Base-by-base conservation (phyloP, 2,113 vertebrate species). In the Malaclemys terrapin region DNA sequence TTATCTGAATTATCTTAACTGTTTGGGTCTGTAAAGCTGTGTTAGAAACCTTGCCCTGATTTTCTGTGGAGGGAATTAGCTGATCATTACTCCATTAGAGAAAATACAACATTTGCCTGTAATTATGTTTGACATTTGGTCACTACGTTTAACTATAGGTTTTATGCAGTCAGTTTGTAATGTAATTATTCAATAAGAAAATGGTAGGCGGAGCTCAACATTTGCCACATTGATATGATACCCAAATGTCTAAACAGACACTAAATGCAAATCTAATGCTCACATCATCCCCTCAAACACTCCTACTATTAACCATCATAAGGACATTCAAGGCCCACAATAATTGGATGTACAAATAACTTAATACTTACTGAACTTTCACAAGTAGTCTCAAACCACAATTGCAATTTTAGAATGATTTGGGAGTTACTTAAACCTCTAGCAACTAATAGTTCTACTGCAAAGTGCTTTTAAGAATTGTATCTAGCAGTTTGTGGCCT, bases 1-100 rank as follows among this genome's bases (percentile, higher is more conserved):
- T 82, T 2, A 92, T 82, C 95, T 93, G 84, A 96, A 96, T 84
- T 91, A 94, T 27, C 88, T 91, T 93, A 80, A 92, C 75, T 65
- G 92, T 93, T 79, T 0, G 31, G 47, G 82, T 65, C 54, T 1
- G 1, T 76, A 76, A 92, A 96, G 75, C 47, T 0, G 5, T 27
- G 17, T 86, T 94, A 90, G 89, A 96, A 97, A 89, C 53, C 79
- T 85, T 93, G 82, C 69, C 92, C 65, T 78, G 0, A 59, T 79
- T 92, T 92, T 95, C 53, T 82, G 53, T 22, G 59, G 57, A 94
- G 10, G 50, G 14, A 93, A 95, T 88, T 81, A 85, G 22, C 38
- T 96, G 89, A 85, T 42, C 57, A 35, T 78, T 78, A 78, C 12
- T 29, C 75, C 11, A 78, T 85, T 56, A 80, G 52, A 89, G 50